Conservation (phyloP, 1,140 invertebrate species). For the Drosophila pseudoobscura region DNA sequence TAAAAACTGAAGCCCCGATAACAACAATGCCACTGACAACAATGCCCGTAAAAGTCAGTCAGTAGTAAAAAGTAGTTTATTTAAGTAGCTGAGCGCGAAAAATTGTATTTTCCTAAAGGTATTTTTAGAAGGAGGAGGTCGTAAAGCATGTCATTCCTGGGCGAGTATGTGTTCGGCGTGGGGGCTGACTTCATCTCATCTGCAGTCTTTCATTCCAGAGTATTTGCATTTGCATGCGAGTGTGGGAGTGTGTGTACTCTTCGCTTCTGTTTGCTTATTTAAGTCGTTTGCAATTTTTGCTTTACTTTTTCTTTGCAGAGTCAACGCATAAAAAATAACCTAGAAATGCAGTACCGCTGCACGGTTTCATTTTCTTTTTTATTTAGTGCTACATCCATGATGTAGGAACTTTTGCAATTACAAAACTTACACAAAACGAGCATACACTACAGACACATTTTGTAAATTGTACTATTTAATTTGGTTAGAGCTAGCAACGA, state of each 20-base stretch:
- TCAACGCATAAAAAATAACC: slow-evolving; percentile 77
- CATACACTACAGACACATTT: not conserved
- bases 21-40: slow-evolving; percentile 26
- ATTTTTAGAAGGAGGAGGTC: slow-evolving; percentile 22
- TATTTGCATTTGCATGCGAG: slow-evolving; percentile 30
- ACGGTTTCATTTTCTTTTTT: slow-evolving; percentile 25
- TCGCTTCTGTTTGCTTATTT: slow-evolving; percentile 72
- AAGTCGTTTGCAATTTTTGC: slow-evolving; percentile 79
- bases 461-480: slow-evolving; percentile 51
- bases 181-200: slow-evolving; percentile 13
- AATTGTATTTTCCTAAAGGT: slow-evolving; percentile 45
- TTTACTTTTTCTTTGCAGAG: slow-evolving; percentile 48
- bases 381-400: slow-evolving; percentile 24
- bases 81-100: slow-evolving; percentile 69
- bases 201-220: slow-evolving; percentile 9
- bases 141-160: slow-evolving; percentile 43
- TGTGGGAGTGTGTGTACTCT: slow-evolving; percentile 24
- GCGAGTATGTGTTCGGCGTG: too few species aligned
- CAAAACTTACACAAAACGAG: slow-evolving; percentile 52
- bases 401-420: slow-evolving; percentile 70
- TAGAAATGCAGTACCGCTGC: slow-evolving; percentile 42
- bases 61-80: slow-evolving; percentile 73
- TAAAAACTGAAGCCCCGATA: slow-evolving; percentile 20
- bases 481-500: slow-evolving; percentile 20
- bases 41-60: slow-evolving; percentile 41